Evolutionary conservation across 1,140 invertebrate species (phyloP), one percentile per base, ranked within the genome.

Genomic region (Radopholus similis): DNA sequence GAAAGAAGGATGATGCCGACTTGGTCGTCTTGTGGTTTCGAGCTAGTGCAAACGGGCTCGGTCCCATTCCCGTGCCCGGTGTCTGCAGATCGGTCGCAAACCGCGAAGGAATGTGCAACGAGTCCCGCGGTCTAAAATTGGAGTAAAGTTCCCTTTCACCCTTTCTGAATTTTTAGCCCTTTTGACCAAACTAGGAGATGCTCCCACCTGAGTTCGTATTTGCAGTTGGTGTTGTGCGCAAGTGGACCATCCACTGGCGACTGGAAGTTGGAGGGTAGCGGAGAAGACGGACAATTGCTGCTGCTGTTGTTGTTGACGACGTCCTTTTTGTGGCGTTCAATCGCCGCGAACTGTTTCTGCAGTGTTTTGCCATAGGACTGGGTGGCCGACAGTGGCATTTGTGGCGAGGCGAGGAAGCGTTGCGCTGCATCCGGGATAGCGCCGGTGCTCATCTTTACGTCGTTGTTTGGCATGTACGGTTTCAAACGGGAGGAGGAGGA

Each of bases 101-200:
- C 18, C 58, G 42, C 18, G 38, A 51, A 21, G 58, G 58, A 35
- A 49, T 23, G 44, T 62, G 26, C 13, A 62, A 30, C 30, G 40
- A 40, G 44, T 49, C 49, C 26, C 58, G 58, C 5, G 58, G 58
- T 32, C 58, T 51, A 47, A 47, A 49, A 49, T 8, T 21, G 9
- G 6, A 15, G 23, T 1, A 26, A 51, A 51, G 23, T 9, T 5
- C 23, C 30, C 9, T 9, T 13, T 15, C 1, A 51, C 9, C 15
- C 18, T 51, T 23, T 11, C 30, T 51, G 30, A 49, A 49, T 21
- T 13, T 49, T n/a, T n/a, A n/a, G n/a, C n/a, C n/a, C n/a, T n/a
- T n/a, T n/a, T n/a, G n/a, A n/a, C 18, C 2, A 6, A 49, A 49
- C 18, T 49, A 13, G 18, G 5, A 49, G 26, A n/a, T 18, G 6